These are phyloP conservation scores for Eurytoma adleriae DNA, from an alignment of 2,888 invertebrate genomes.

Conservation along the genomic window DNA sequence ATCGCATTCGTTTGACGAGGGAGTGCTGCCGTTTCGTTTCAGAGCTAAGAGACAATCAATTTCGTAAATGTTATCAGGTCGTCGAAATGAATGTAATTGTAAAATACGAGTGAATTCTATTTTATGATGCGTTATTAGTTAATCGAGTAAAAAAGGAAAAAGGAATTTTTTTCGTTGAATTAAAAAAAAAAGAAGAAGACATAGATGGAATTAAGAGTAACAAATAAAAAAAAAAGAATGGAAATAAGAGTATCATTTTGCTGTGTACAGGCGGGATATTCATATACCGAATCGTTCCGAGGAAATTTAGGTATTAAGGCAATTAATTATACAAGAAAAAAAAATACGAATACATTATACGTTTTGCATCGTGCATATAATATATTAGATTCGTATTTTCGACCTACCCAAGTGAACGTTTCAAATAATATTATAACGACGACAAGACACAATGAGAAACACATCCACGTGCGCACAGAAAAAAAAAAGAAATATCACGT, in stretches of 20 bases:
- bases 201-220: constrained; percentile 26
- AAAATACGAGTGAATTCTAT: constrained; percentile 57
- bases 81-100: constrained; percentile 57
- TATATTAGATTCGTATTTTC: constrained; percentile 56
- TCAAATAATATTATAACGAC: constrained; percentile 35
- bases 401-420: constrained; percentile 47
- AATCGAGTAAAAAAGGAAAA: background rate
- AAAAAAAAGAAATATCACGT: constrained; percentile 40
- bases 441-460: constrained; percentile 11
- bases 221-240: constrained; percentile 13
- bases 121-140: constrained; percentile 55
- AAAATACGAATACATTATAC: constrained; percentile 22
- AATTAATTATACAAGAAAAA: constrained; percentile 15
- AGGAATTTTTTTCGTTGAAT: constrained; percentile 41
- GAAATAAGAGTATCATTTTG: constrained; percentile 44
- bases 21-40: constrained; percentile 47
- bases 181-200: constrained; percentile 19
- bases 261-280: constrained; percentile 51
- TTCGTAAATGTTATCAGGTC: constrained; percentile 62
- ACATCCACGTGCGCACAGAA: constrained; percentile 34
- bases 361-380: constrained; percentile 46
- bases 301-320: constrained; percentile 37
- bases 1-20: constrained; percentile 26
- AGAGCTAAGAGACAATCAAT: constrained; percentile 68
- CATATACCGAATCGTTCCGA: constrained; percentile 39